Conservation (phyloP, 2,797 vertebrate species). For the Pseudopleuronectes americanus region DNA sequence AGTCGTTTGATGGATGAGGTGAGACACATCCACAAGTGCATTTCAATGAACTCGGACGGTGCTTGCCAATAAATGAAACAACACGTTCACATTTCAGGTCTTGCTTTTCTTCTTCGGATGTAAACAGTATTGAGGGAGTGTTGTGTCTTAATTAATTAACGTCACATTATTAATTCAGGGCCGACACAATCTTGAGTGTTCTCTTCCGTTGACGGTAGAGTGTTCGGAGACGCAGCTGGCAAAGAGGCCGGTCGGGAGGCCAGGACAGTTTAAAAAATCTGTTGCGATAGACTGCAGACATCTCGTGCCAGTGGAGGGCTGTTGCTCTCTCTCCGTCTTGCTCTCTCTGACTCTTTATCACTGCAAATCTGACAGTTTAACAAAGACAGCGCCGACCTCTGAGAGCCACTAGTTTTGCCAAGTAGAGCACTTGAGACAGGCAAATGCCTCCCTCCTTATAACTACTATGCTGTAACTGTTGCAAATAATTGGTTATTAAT, state of each 20-base stretch:
- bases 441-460: slow-evolving; percentile 57
- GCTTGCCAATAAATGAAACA: slow-evolving; percentile 45
- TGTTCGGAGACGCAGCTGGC: slow-evolving; percentile 37
- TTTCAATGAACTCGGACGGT: slow-evolving; percentile 9
- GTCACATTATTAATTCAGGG: slow-evolving; percentile 67
- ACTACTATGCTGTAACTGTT: slow-evolving; percentile 41
- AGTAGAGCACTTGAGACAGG: slow-evolving; percentile 72
- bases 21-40: slow-evolving; percentile 37
- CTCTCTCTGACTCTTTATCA: slow-evolving; percentile 44
- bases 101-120: slow-evolving; percentile 34
- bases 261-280: slow-evolving; percentile 70
- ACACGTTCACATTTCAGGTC: slow-evolving; percentile 39
- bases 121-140: slow-evolving; percentile 52
- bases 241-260: slow-evolving; percentile 43
- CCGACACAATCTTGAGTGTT: slow-evolving; percentile 67
- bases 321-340: slow-evolving; percentile 31
- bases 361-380: slow-evolving; percentile 67
- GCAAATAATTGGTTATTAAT: slow-evolving; percentile 62
- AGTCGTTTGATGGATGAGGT: slow-evolving; percentile 56
- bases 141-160: slow-evolving; percentile 66
- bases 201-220: slow-evolving; percentile 42
- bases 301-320: slow-evolving; percentile 53
- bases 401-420: slow-evolving; percentile 59
- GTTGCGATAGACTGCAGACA: slow-evolving; percentile 55
- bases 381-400: slow-evolving; percentile 60